Evolutionary conservation across 2,113 vertebrate genomes (phyloP), one percentile per base, ranked within the genome.

Genomic region (Heliornis fulica): DNA sequence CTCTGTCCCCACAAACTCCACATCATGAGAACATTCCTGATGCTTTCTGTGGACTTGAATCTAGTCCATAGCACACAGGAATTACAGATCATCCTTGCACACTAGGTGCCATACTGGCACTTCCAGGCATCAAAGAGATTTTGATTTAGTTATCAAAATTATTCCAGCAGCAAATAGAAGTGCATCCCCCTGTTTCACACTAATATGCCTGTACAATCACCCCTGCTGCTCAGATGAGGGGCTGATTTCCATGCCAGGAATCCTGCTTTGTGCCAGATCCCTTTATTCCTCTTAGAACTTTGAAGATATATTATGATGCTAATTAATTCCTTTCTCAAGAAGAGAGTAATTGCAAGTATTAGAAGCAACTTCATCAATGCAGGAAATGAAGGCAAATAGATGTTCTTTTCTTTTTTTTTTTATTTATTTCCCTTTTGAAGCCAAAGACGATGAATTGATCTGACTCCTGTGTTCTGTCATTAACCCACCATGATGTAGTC

Each of bases 251-350:
- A 88, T 83, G 85, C 90, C 92, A 93, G 74, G n/a, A 86, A 72
- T 91, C 40, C 60, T 4, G 46, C 92, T 95, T 97, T 96, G 89
- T 96, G 87, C 84, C 78, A 92, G 71, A 92, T 95, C 78, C 76
- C 70, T 96, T 96, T 95, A 89, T 96, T 93, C 94, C 79, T 86
- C 72, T 70, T 93, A 64, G 43, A 92, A 87, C 89, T 97, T 94
- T 85, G 94, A 89, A 90, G 90, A 87, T 87, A 68, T 40, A 94
- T 89, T 95, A 88, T 80, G 63, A 93, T 90, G 89, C 63, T 97
- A 96, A 97, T 97, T 95, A 97, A 93, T 94, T 96, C 95, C 94
- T 97, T 97, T 97, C 94, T 93, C 53, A 45, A 84, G 40, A 92
- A 61, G 83, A 69, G 63, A 78, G 57, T 86, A 90, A 92, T 89